phyloP scores from a whole-genome alignment of 2,888 invertebrate genomes.

The Pollenia angustigena region DNA sequence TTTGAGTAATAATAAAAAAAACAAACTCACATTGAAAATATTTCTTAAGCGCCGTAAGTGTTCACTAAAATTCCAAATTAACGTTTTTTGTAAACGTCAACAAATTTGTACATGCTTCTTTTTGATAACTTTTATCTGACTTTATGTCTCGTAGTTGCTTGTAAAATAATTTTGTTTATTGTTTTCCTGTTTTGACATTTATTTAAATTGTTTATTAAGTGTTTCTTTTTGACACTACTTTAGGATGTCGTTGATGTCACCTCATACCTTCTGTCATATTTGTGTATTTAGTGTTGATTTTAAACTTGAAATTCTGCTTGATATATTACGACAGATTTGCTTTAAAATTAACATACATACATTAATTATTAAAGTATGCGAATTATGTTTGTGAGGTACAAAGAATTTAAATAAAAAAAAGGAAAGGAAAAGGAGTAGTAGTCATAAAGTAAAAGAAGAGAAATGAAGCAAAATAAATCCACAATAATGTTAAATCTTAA shows the following conservation, averaged over 20 bases:
- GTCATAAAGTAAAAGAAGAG: no score
- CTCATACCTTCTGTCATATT: slow-evolving; percentile 1
- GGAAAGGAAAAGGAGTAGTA: not conserved
- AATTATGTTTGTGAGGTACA: not conserved
- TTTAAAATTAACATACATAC: not conserved
- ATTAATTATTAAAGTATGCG: no score
- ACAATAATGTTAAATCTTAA: not conserved
- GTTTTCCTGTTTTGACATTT: not conserved
- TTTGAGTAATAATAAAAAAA: no score
- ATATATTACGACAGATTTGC: not conserved
- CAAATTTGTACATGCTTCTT: not conserved
- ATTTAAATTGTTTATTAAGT: not conserved
- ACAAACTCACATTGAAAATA: no score
- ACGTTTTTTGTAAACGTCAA: not conserved
- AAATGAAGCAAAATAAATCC: not conserved
- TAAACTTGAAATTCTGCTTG: not conserved
- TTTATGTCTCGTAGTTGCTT: not conserved
- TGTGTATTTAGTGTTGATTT: not conserved
- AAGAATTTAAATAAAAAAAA: not conserved
- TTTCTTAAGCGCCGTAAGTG: not conserved
- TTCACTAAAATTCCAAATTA: not conserved
- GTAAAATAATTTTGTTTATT: not conserved
- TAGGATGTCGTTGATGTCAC: not conserved
- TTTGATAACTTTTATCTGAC: not conserved
- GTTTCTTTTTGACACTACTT: not conserved